These are phyloP conservation scores for Lypha dubia DNA, from an alignment of 2,888 invertebrate species.

Conservation along the genomic window DNA sequence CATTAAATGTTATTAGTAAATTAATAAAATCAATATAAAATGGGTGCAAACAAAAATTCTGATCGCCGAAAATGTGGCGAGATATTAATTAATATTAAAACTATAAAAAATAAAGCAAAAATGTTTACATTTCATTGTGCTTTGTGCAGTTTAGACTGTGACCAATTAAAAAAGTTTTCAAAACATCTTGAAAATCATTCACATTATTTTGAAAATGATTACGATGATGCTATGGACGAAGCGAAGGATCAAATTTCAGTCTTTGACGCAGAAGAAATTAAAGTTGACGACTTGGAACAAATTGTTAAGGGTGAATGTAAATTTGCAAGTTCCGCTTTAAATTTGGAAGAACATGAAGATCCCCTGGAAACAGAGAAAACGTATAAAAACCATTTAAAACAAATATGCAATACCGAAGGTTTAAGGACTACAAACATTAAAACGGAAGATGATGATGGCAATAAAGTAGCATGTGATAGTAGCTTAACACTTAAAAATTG, in stretches of 20 bases:
- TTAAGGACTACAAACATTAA: neutral
- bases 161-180: constrained; percentile 66
- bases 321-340: neutral
- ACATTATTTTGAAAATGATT: constrained; percentile 19
- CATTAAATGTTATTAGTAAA: too few relatives aligned
- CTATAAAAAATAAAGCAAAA: constrained; percentile 57
- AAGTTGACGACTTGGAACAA: constrained; percentile 26
- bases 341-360: neutral
- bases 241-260: neutral
- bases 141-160: constrained; percentile 50
- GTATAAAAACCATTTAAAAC: neutral
- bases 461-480: neutral
- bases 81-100: constrained; percentile 57
- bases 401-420: neutral
- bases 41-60: constrained; percentile 48
- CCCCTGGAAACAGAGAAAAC: constrained; percentile 41
- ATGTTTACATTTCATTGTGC: constrained; percentile 52
- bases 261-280: constrained; percentile 51
- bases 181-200: constrained; percentile 58
- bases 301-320: neutral
- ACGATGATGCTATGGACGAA: neutral
- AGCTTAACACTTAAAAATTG: neutral
- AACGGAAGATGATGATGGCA: neutral
- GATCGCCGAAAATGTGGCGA: constrained; percentile 47
- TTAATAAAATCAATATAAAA: neutral